Evolutionary conservation across 1,140 invertebrate species (phyloP).

Genomic region (Caenorhabditis brenneri): DNA sequence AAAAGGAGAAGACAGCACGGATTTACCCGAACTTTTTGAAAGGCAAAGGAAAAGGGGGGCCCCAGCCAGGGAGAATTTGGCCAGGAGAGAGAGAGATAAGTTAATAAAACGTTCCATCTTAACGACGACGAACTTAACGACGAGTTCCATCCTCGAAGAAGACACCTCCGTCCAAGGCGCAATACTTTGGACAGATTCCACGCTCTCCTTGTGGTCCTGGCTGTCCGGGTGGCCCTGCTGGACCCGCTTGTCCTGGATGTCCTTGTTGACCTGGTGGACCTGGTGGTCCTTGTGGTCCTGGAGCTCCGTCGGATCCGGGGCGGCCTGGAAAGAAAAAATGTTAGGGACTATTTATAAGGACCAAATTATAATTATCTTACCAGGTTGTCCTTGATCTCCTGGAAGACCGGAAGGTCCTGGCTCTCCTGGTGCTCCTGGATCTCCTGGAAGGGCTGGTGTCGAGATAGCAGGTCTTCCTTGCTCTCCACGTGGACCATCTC

Average conservation of each 20-base stretch:
- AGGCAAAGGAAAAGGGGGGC: no score
- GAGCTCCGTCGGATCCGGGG: slow-evolving; percentile 55
- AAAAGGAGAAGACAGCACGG: slow-evolving; percentile 16
- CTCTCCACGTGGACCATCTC: slow-evolving; percentile 68
- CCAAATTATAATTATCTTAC: no score
- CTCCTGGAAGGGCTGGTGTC: slow-evolving; percentile 69
- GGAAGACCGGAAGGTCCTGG: slow-evolving; percentile 59
- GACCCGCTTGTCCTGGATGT: slow-evolving; percentile 57
- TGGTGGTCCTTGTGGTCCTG: slow-evolving; percentile 59
- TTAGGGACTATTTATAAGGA: no score
- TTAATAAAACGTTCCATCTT: background rate
- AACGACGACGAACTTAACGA: background rate
- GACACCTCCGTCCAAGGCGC: slow-evolving; percentile 62
- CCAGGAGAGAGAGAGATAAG: background rate
- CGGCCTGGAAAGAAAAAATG: slow-evolving; percentile 46
- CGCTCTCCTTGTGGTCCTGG: slow-evolving; percentile 59
- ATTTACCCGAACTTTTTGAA: slow-evolving; percentile 34
- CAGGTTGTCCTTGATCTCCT: slow-evolving; percentile 62
- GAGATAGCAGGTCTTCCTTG: slow-evolving; percentile 70
- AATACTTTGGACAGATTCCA: slow-evolving; percentile 65
- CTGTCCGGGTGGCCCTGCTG: slow-evolving; percentile 59
- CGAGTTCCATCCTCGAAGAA: slow-evolving; percentile 51
- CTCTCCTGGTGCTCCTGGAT: slow-evolving; percentile 68
- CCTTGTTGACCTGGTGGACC: slow-evolving; percentile 57
- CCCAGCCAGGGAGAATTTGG: background rate